Base-by-base conservation (phyloP, 1,140 invertebrate genomes). In the Xylocopa sonorina region DNA sequence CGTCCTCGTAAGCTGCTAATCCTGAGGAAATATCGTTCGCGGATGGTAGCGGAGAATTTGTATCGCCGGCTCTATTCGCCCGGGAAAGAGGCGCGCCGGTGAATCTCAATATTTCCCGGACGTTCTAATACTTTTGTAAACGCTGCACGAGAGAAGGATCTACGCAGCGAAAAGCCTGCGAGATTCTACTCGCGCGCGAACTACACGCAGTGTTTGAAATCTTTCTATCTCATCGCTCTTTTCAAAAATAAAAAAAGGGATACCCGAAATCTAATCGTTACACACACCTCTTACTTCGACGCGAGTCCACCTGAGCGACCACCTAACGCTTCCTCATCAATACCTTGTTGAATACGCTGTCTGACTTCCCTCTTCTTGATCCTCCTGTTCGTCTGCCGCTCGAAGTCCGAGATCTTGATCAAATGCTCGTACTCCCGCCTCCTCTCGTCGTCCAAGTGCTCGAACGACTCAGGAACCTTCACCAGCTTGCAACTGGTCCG, bases 321-420 rank as follows among this genome's bases (percentile, higher is more conserved):
- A 21, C 27, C 38, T 29, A 41, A 57, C 3, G 4, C 7, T 2
- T n/a, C 21, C 24, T 21, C 24, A 0, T 32, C 1, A 63, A 38
- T 84, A 86, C 84, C 83, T 88, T 79, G 80, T 63, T 83, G 75
- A 21, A 86, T 69, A 14, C 51, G 78, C 38, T 76, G 76, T 27
- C 79, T 66, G 64, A 88, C 63, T 41, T 68, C 82, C 41, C 84
- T 86, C 43, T n/a, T 72, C 10, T 27, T 62, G 58, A 88, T 86
- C 27, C 57, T 83, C 53, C 82, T 83, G 50, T 84, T 67, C 1
- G 85, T 87, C n/a, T 79, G 77, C n/a, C 80, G 50, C 34, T 79
- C 81, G 34, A 88, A 89, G 0, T 88, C 81, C 27, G 63, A 14
- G 4, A 32, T 81, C 27, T 84, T 79, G 16, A 81, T 32, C 46